Percentiles rank a stretch among this genome's conserved stretches.
These are phyloP conservation scores for Nettapus auritus DNA, from an alignment of 2,113 vertebrate species.

Conservation along the genomic window DNA sequence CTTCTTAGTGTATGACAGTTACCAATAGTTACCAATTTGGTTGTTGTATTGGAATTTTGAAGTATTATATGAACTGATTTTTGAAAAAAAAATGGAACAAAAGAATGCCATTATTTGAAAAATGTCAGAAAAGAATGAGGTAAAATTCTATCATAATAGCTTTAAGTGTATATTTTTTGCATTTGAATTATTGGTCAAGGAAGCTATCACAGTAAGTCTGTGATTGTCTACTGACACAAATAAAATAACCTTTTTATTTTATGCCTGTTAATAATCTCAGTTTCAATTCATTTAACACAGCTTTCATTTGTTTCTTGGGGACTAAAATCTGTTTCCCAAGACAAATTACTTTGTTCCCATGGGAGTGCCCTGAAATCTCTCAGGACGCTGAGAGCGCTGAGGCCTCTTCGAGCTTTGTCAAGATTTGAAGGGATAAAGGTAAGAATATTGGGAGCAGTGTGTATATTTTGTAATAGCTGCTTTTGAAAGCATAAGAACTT, in stretches of 20 bases:
- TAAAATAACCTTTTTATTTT: neutral
- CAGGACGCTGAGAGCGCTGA: slow-evolving; percentile 89
- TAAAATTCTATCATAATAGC: neutral
- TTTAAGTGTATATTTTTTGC: neutral
- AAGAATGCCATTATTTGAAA: neutral
- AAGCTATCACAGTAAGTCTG: neutral
- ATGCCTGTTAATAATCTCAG: neutral
- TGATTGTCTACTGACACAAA: neutral
- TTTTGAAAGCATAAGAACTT: neutral
- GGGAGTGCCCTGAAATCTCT: slow-evolving; percentile 83
- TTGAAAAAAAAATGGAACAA: neutral
- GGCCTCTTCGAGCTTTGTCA: slow-evolving; percentile 92
- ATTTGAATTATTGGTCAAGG: neutral
- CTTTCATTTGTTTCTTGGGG: slow-evolving; percentile 57
- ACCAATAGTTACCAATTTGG: neutral
- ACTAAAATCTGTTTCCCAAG: neutral
- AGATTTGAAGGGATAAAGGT: slow-evolving; percentile 86
- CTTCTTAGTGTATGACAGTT: neutral
- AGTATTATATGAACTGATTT: neutral
- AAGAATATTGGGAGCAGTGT: neutral
- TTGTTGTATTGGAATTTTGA: neutral
- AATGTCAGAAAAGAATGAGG: neutral
- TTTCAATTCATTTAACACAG: slow-evolving; percentile 39
- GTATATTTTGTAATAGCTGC: neutral
- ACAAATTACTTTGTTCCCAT: neutral